Evolutionary conservation across 2,888 invertebrate species (phyloP), one percentile per base, ranked within the genome.

Genomic region (Ophraella communa): DNA sequence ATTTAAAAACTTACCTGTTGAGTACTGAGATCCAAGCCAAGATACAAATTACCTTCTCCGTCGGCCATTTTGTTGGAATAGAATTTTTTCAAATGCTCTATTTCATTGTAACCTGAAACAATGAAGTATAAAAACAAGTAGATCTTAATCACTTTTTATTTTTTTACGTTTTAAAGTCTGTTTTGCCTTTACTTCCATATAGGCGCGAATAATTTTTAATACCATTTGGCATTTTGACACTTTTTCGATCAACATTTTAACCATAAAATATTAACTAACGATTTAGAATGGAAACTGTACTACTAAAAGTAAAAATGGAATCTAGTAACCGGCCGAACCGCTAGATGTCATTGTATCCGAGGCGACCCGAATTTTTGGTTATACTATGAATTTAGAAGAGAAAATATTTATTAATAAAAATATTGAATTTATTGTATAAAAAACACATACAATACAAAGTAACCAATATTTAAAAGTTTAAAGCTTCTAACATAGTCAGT

Each of bases 21-120:
- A 18, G 94, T 94, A 81, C 94, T 94, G 79, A 94, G 87, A 86
- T 94, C 94, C 76, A 94, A 87, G 64, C 94, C 94, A 76, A 94
- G 85, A 85, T 89, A 94, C 73, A 89, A 88, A 58, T 76, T 74
- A 51, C 73, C 73, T 39, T 60, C 68, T 65, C 68, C 67, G 65
- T 49, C 49, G 1, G 27, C 44, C 39, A 62, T 65, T 27, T 39
- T 18, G 17, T 18, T 23, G 10, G 39, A 47, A 47, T 47, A 39
- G 3, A 23, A 45, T 39, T 44, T 24, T 39, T 49, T 23, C 47
- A n/a, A 21, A 47, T 21, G 47, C 5, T 47, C 21, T 47, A 47
- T 11, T 10, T 47, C 21, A 47, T 47, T 23, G 21, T 23, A 23
- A 23, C 47, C 47, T 47, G n/a, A 21, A 47, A 47, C 47, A 47